Conservation (phyloP, 2,888 invertebrate genomes). For the Pseudococcus longispinus region DNA sequence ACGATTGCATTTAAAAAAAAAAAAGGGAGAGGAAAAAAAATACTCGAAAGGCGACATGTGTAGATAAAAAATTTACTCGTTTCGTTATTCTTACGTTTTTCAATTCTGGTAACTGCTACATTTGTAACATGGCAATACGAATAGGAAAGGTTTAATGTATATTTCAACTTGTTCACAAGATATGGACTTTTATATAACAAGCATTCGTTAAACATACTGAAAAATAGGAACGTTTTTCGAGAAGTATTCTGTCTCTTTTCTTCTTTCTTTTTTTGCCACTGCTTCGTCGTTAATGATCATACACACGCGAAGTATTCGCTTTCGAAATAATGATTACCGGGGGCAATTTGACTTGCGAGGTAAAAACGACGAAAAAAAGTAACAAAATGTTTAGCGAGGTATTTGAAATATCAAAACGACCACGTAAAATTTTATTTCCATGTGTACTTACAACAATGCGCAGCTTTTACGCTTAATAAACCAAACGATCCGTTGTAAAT, state of each 20-base stretch:
- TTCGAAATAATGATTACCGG: constrained; percentile 30
- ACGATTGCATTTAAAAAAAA: neutral
- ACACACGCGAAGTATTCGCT: constrained; percentile 13
- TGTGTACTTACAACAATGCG: neutral
- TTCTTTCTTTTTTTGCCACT: neutral
- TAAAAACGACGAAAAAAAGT: neutral
- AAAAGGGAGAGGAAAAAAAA: neutral
- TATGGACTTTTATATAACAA: constrained; percentile 34
- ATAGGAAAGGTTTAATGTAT: constrained; percentile 31
- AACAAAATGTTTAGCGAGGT: constrained; percentile 2
- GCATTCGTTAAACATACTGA: constrained; percentile 30
- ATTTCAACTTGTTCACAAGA: constrained; percentile 28
- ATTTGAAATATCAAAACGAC: constrained; percentile 11
- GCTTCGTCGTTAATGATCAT: constrained; percentile 25
- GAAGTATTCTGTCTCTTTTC: neutral
- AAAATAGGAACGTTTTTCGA: constrained; percentile 13
- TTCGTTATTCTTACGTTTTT: constrained; percentile 39
- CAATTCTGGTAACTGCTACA: constrained; percentile 27
- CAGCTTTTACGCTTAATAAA: constrained; percentile 16
- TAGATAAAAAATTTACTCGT: constrained; percentile 33
- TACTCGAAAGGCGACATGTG: constrained; percentile 4
- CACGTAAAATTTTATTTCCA: constrained; percentile 38
- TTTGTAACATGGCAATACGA: neutral
- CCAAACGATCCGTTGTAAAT: constrained; percentile 29
- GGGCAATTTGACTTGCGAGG: constrained; percentile 1